Evolutionary conservation across 1,140 invertebrate genomes (phyloP), one percentile per base, ranked within the genome.

Genomic region (Trichonephila inaurata): DNA sequence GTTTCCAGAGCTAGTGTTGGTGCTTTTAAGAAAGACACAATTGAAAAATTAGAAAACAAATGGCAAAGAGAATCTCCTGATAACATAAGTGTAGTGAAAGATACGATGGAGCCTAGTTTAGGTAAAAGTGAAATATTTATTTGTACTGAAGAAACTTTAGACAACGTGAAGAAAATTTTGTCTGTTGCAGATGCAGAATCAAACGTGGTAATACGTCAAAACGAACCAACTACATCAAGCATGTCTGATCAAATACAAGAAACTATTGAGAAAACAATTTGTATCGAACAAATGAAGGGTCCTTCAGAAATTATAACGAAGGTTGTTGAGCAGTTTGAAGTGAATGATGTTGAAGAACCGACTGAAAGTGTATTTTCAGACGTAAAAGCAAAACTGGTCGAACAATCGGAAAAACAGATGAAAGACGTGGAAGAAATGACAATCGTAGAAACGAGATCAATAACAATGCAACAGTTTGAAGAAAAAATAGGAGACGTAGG

Each of bases 121-220:
- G 92, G 92, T 40, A 94, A 94, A 94, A 89, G 88, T 69, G 92
- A 94, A 60, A 94, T 94, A 89, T 94, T 94, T 85, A 90, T 94
- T 61, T 94, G 92, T 61, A 94, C 92, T 10, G 92, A 94, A 90
- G 92, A 94, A 69, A 94, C 92, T 1, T 69, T 94, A 6, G 92
- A 94, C 40, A 94, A 85, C 60, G 92, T 94, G 3, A 94, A 94
- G 44, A 94, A 89, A 69, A 94, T 94, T 51, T 28, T 94, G 14
- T 94, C 92, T 10, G 87, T 64, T 18, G 92, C 92, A 10, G 92
- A 94, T 69, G 92, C 92, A 8, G 92, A 94, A 88, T 94, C 92
- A 18, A 94, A 94, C 83, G 62, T 94, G 8, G 77, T 94, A 7
- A 44, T 93, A 6, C 40, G 19, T 19, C 82, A 58, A 72, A 87